phyloP scores from a whole-genome alignment of 2,113 vertebrate species.

The Phalacrocorax pelagicus region DNA sequence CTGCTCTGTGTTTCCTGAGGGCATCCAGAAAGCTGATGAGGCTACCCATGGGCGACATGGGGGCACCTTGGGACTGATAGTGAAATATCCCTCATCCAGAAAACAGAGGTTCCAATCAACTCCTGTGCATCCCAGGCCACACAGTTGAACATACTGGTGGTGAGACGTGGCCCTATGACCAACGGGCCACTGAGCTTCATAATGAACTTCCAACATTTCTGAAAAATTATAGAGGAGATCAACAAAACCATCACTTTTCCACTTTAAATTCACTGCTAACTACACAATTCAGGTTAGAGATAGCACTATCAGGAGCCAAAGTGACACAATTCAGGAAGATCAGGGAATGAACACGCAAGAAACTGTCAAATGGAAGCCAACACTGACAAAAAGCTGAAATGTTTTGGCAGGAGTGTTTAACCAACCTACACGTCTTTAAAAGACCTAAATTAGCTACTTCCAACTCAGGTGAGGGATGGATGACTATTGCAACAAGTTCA shows the following conservation, averaged over 20 bases:
- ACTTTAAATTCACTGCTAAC: not conserved
- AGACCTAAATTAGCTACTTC: not conserved
- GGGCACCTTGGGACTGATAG: not conserved
- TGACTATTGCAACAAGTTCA: not conserved
- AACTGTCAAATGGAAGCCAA: not conserved
- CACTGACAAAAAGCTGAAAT: not conserved
- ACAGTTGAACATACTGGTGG: not conserved
- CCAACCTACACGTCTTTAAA: not conserved
- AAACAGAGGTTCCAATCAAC: not conserved
- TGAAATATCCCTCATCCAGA: not conserved
- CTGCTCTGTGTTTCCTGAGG: not conserved
- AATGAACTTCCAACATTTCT: not conserved
- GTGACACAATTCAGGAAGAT: not conserved
- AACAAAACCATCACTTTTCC: not conserved
- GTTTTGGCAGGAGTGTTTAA: not conserved
- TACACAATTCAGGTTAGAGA: not conserved
- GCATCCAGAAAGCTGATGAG: not conserved
- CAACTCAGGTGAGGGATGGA: not conserved
- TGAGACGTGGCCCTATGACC: fast-evolving
- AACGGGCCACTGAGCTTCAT: not conserved
- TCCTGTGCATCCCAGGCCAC: not conserved
- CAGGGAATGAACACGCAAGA: not conserved
- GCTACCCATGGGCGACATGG: not conserved
- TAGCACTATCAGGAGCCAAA: not conserved
- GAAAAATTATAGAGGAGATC: not conserved